A percentile compares a stretch with the other conserved stretches of the same genome.
Evolutionary conservation across 2,113 vertebrate genomes (phyloP).

Genomic region (Marmota monax): DNA sequence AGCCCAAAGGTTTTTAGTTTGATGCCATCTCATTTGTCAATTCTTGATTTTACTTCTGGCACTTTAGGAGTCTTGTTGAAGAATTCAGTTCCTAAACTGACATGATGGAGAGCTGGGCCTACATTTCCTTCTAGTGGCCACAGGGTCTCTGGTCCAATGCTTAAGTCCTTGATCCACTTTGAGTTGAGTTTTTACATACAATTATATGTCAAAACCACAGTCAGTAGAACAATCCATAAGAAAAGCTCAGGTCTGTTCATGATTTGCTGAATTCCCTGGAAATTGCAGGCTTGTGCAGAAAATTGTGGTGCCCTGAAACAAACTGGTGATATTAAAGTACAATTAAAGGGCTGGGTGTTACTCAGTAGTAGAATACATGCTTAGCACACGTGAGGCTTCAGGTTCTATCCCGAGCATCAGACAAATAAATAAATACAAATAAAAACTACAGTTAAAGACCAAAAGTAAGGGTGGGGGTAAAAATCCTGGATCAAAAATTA

Average conservation of each 20-base stretch:
- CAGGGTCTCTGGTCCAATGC: no score
- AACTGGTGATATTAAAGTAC: neutral
- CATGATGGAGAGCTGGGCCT: no score
- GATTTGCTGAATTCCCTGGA: conserved; percentile 11
- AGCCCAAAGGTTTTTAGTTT: no score
- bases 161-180: no score
- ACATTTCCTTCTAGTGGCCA: no score
- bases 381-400: neutral
- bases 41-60: no score
- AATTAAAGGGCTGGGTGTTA: no score
- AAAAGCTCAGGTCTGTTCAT: neutral
- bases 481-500: neutral
- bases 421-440: neutral
- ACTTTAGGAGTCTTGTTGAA: no score
- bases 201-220: neutral
- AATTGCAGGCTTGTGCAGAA: conserved; percentile 32
- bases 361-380: neutral
- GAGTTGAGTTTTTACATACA: neutral
- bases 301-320: neutral
- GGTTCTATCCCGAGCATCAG: neutral
- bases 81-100: no score
- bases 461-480: neutral
- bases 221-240: neutral
- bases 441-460: neutral
- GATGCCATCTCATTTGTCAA: no score